Evolutionary conservation across 2,113 vertebrate species (phyloP).

Genomic region (Ceyx melanurus): DNA sequence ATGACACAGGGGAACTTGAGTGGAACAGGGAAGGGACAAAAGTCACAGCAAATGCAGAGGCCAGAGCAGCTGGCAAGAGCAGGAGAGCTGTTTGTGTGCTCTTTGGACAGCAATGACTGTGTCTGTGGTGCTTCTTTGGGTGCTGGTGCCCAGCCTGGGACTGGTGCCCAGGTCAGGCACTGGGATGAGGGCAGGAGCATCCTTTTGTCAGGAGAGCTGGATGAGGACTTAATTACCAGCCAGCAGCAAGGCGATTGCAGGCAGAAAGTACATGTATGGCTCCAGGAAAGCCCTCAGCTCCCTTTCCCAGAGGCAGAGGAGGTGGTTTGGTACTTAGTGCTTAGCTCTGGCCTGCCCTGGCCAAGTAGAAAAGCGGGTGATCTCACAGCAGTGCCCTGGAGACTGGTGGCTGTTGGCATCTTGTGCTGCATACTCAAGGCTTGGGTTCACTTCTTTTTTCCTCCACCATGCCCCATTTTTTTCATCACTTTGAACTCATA

Average conservation of each 20-base stretch:
- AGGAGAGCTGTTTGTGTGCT: not conserved
- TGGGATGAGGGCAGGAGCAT: not conserved
- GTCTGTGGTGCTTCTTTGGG: not conserved
- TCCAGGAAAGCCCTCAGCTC: not conserved
- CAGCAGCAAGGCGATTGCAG: not conserved
- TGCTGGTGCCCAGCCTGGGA: not conserved
- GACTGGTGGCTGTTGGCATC: not conserved
- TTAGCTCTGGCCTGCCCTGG: not conserved
- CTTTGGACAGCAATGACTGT: not conserved
- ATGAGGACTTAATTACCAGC: not conserved
- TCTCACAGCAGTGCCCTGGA: rapidly evolving
- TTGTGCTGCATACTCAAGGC: not conserved
- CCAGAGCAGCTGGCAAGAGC: not conserved
- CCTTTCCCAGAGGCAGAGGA: not conserved
- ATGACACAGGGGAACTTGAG: not conserved
- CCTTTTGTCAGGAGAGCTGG: not conserved
- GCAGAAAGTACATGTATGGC: rapidly evolving
- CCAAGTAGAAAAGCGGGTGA: not conserved
- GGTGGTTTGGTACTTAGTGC: rapidly evolving
- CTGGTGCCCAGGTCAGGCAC: not conserved
- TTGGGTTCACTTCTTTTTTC: not conserved
- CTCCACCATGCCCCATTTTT: rapidly evolving
- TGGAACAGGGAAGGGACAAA: not conserved
- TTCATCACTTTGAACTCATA: not conserved
- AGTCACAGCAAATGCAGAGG: not conserved